Evolutionary conservation across 2,888 invertebrate genomes (phyloP).

Genomic region (Morpho achilles): DNA sequence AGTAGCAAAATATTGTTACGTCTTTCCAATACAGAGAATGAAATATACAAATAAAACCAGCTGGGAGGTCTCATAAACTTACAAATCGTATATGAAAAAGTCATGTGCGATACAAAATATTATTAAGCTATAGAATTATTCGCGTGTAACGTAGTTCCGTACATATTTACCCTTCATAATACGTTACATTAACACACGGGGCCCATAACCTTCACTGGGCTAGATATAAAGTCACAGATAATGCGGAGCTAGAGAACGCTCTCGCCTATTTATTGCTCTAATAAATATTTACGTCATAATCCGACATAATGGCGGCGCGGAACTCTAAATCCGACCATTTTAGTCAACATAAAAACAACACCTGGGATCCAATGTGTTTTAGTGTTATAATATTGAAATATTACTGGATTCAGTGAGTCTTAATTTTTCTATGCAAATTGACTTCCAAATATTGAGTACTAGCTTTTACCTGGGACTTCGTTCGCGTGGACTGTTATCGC

Average conservation of each 20-base stretch:
- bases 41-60: slow-evolving; percentile 21
- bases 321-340: slow-evolving; percentile 33
- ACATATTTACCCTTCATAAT: slow-evolving; percentile 29
- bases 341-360: slow-evolving; percentile 28
- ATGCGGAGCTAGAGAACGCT: slow-evolving; percentile 41
- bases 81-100: slow-evolving; percentile 24
- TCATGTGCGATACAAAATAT: slow-evolving; percentile 20
- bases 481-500: too few species aligned
- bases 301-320: slow-evolving; percentile 49
- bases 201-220: slow-evolving; percentile 39
- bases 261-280: slow-evolving; percentile 53
- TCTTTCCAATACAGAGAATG: slow-evolving; percentile 12
- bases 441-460: too few species aligned
- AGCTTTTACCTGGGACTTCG: too few species aligned
- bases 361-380: slow-evolving; percentile 28
- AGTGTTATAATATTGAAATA: slow-evolving; percentile 18
- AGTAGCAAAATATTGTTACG: slow-evolving; percentile 11
- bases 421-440: too few species aligned
- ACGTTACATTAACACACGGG: slow-evolving; percentile 35
- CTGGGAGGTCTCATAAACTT: slow-evolving; percentile 26
- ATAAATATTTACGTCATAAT: slow-evolving; percentile 67
- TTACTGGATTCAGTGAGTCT: not conserved
- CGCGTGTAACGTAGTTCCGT: slow-evolving; percentile 26
- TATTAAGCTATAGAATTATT: slow-evolving; percentile 25
- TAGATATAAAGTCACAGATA: slow-evolving; percentile 47